phyloP scores from a whole-genome alignment of 2,888 invertebrate genomes.

The Lacanobia wlatinum region DNA sequence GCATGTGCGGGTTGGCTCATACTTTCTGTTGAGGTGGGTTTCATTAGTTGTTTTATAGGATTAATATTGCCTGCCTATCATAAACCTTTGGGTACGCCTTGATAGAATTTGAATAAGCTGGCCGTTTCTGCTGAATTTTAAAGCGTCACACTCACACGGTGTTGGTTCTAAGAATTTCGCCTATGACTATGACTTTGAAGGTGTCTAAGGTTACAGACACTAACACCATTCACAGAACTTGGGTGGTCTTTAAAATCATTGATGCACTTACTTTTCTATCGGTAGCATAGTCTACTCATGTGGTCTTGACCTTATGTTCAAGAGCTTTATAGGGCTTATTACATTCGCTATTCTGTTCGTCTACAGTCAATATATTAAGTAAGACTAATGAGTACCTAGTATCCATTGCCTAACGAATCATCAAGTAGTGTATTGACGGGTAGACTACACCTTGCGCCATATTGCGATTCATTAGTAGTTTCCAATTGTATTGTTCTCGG shows the following conservation, averaged over 20 bases:
- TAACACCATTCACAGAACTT: conserved; percentile 7
- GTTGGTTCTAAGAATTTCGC: conserved; percentile 47
- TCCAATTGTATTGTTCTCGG: conserved; percentile 87
- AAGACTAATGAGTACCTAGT: conserved; percentile 63
- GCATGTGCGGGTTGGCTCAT: conserved; percentile 81
- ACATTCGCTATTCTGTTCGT: conserved; percentile 52
- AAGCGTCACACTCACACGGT: conserved; percentile 19
- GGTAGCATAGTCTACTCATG: neutral
- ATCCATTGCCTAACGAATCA: conserved; percentile 61
- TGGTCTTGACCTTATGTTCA: conserved; percentile 37
- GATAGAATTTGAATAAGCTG: conserved; percentile 59
- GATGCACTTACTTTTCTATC: conserved; percentile 2
- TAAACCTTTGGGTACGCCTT: conserved; percentile 45
- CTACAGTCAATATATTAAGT: conserved; percentile 56
- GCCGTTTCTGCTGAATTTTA: conserved; percentile 43
- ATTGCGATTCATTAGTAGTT: conserved; percentile 84
- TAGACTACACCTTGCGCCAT: conserved; percentile 75
- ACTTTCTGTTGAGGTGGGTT: conserved; percentile 76
- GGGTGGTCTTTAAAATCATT: conserved; percentile 15
- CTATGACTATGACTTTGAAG: conserved; percentile 42
- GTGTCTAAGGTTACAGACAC: conserved; percentile 47
- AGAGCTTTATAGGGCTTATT: conserved; percentile 33
- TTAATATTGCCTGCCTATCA: conserved; percentile 58
- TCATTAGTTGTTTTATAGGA: conserved; percentile 67
- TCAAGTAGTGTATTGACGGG: conserved; percentile 60